Evolutionary conservation across 2,797 vertebrate genomes (phyloP).

Genomic region (Ataeniobius toweri): DNA sequence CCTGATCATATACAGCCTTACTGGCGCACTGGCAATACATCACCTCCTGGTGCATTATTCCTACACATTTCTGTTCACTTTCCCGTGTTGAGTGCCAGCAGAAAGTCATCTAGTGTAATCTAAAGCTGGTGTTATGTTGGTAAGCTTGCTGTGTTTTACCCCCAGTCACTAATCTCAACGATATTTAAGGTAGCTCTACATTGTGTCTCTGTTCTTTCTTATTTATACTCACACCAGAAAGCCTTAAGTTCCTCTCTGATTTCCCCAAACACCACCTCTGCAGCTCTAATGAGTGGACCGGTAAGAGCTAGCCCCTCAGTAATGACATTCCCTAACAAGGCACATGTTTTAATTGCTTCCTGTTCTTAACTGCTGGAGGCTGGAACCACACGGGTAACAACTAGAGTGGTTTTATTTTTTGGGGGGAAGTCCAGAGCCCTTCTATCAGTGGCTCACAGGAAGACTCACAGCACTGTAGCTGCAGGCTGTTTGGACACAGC

Average conservation of each 20-base stretch:
- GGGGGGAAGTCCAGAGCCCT: conserved; percentile 45
- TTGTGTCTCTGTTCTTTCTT: conserved; percentile 26
- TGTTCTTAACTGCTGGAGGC: conserved; percentile 80
- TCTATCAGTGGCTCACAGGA: conserved; percentile 70
- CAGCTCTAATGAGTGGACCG: conserved; percentile 81
- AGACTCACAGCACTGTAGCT: conserved; percentile 61
- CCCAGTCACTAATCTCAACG: conserved; percentile 16
- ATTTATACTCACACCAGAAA: conserved; percentile 44
- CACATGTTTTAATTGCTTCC: conserved; percentile 85
- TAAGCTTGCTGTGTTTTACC: conserved; percentile 5
- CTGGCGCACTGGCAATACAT: conserved; percentile 46
- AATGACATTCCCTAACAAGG: conserved; percentile 80
- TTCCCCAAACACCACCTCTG: conserved; percentile 67
- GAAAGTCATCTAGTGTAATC: conserved; percentile 15
- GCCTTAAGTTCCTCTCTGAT: conserved; percentile 63
- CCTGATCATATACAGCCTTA: conserved; percentile 46
- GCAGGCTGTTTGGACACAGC: conserved; percentile 51
- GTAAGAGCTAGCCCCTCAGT: conserved; percentile 73
- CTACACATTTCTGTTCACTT: conserved; percentile 24
- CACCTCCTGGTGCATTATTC: conserved; percentile 35
- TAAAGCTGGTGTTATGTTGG: conserved; percentile 3
- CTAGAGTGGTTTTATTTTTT: conserved; percentile 44
- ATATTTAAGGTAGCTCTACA: conserved; percentile 13
- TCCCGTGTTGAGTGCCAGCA: conserved; percentile 21
- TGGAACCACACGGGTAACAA: conserved; percentile 69